Evolutionary conservation across 2,888 invertebrate genomes (phyloP).

Genomic region (Nymphalis c-album): DNA sequence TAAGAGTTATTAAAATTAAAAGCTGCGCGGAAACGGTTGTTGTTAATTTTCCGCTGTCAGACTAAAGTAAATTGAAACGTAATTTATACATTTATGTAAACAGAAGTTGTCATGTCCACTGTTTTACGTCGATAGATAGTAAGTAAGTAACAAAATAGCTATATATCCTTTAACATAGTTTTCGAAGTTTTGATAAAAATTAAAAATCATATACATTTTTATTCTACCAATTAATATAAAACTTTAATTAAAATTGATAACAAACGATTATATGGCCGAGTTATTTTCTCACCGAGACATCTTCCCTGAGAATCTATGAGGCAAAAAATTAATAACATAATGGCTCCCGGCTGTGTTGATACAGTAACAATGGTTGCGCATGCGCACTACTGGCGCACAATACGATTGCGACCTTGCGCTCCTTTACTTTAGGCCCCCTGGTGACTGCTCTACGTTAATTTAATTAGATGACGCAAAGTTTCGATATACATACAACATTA

Average conservation of each 20-base stretch:
- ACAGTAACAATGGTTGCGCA: constrained; percentile 51
- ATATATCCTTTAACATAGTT: too few relatives aligned
- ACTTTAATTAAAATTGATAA: not conserved
- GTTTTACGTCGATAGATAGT: too few relatives aligned
- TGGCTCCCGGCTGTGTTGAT: constrained; percentile 46
- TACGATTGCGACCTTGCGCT: constrained; percentile 60
- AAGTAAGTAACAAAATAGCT: too few relatives aligned
- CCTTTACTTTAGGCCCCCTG: constrained; percentile 43
- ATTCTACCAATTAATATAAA: not conserved
- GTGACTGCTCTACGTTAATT: constrained; percentile 10
- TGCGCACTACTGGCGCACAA: constrained; percentile 42
- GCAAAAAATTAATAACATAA: constrained; percentile 36
- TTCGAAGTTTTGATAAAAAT: not conserved
- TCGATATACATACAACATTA: not conserved
- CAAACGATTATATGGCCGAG: constrained; percentile 6
- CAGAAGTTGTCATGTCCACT: too few relatives aligned
- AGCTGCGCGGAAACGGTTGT: constrained; percentile 12
- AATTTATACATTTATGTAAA: not conserved
- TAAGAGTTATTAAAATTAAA: constrained; percentile 8
- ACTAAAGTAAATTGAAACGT: not conserved
- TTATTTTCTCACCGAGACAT: constrained; percentile 34
- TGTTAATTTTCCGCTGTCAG: constrained; percentile 1
- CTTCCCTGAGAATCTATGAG: constrained; percentile 26
- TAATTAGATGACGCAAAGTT: constrained; percentile 8
- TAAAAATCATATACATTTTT: not conserved